phyloP scores from a whole-genome alignment of 2,113 vertebrate species.

The Callorhinus ursinus region DNA sequence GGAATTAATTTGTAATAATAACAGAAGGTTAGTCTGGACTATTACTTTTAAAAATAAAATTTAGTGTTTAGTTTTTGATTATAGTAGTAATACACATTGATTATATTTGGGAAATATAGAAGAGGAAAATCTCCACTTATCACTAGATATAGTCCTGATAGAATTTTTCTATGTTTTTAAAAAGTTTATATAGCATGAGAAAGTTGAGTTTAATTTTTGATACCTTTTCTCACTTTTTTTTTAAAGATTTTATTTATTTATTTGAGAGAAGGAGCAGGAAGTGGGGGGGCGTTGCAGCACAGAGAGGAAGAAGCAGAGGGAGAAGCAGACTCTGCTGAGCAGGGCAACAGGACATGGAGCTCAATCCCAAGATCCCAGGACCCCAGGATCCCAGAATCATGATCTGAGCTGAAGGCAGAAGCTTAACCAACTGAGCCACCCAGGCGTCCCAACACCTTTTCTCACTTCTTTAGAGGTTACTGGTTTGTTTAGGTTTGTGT shows the following conservation, averaged over 20 bases:
- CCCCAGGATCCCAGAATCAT: background rate
- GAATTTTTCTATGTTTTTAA: background rate
- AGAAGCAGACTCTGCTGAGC: background rate
- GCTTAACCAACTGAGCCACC: background rate
- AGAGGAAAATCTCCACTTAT: background rate
- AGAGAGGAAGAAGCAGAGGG: background rate
- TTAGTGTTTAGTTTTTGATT: conserved; percentile 16
- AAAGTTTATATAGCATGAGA: background rate
- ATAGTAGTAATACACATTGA: background rate
- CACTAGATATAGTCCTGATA: background rate
- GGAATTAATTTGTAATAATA: background rate
- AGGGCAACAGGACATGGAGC: background rate
- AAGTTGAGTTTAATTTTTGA: background rate
- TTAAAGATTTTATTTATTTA: background rate
- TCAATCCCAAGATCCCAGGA: background rate
- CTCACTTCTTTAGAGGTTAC: background rate
- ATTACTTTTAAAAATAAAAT: conserved; percentile 9
- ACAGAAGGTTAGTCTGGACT: background rate
- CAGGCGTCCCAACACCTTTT: background rate
- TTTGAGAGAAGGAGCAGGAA: background rate
- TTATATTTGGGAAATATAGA: background rate
- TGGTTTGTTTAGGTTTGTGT: background rate
- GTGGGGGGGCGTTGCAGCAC: background rate
- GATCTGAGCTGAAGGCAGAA: background rate
- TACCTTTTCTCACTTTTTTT: background rate